These are phyloP conservation scores for Apodemia hepburni DNA, from an alignment of 2,888 invertebrate species.

Conservation along the genomic window DNA sequence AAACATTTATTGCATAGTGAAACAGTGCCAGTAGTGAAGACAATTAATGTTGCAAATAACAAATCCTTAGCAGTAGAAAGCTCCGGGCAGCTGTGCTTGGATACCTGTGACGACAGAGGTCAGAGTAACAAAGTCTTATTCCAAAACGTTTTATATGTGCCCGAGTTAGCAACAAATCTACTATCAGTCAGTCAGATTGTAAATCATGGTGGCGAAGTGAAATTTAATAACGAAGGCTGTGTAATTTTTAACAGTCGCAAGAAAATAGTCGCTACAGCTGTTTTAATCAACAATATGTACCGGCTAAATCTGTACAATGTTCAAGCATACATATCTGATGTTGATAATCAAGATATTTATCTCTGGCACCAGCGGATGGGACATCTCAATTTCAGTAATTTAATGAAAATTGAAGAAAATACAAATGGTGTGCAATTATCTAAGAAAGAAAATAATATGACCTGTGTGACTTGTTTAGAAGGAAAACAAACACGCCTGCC, in stretches of 20 bases:
- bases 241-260: neutral
- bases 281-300: neutral
- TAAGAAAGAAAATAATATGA: too few species aligned
- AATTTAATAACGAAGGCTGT: neutral
- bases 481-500: too few species aligned
- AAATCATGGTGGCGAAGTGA: neutral
- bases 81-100: neutral
- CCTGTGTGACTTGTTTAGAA: too few species aligned
- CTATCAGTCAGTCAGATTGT: neutral
- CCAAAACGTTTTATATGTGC: constrained; percentile 2
- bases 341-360: neutral
- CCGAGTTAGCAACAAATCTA: neutral
- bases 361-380: neutral
- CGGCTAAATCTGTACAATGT: neutral
- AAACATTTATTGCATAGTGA: neutral
- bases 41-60: neutral
- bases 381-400: neutral
- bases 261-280: neutral
- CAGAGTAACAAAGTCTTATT: neutral
- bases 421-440: neutral
- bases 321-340: neutral
- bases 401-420: neutral
- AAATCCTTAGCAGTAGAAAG: neutral
- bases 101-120: neutral
- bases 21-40: neutral